A percentile compares a stretch with the other conserved stretches of the same genome.
phyloP scores from a whole-genome alignment of 1,140 invertebrate genomes.

The Drosophila sp. region DNA sequence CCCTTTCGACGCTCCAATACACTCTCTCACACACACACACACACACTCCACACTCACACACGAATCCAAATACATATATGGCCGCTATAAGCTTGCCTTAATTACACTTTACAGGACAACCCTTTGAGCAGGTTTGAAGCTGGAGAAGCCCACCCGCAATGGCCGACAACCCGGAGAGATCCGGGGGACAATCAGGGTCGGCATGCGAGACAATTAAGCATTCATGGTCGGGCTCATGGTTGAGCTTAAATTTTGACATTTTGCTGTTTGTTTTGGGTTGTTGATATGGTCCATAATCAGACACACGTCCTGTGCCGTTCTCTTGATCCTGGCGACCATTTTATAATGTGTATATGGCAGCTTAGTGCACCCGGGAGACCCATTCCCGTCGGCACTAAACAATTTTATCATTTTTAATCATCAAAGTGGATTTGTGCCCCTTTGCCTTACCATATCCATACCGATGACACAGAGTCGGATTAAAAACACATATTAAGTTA shows the following conservation, averaged over 20 bases:
- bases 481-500: slow-evolving; percentile 84
- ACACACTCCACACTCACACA: not conserved
- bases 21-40: slow-evolving; percentile 20
- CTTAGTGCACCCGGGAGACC: slow-evolving; percentile 76
- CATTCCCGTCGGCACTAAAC: slow-evolving; percentile 79
- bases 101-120: slow-evolving; percentile 64
- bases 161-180: slow-evolving; percentile 12
- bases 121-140: slow-evolving; percentile 28
- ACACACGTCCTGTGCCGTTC: slow-evolving; percentile 60
- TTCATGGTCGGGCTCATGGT: slow-evolving; percentile 75
- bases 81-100: slow-evolving; percentile 73
- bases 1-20: slow-evolving; percentile 62
- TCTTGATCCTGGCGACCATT: slow-evolving; percentile 81
- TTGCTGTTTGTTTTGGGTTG: slow-evolving; percentile 67
- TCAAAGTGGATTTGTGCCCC: slow-evolving; percentile 72
- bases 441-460: not conserved
- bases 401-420: slow-evolving; percentile 85
- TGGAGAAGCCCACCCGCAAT: slow-evolving; percentile 24
- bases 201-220: slow-evolving; percentile 76
- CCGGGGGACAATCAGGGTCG: not conserved
- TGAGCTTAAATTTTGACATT: slow-evolving; percentile 81
- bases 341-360: slow-evolving; percentile 85
- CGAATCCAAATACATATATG: slow-evolving; percentile 55
- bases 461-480: slow-evolving; percentile 63
- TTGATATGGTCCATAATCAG: slow-evolving; percentile 24